These are phyloP conservation scores for Albula goreensis DNA, from an alignment of 2,113 vertebrate species.

Conservation along the genomic window DNA sequence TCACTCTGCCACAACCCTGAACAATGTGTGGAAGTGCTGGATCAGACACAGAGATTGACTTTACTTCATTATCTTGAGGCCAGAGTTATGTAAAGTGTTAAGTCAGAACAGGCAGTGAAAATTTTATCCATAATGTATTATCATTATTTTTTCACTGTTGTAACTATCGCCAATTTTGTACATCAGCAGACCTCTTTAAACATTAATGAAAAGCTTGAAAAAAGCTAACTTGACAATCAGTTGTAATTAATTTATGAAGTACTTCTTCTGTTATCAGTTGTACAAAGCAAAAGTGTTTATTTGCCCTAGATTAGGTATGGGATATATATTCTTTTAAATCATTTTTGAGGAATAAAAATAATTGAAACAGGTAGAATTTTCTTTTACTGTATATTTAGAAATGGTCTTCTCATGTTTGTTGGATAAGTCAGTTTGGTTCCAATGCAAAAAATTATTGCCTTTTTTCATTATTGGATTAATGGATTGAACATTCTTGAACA, in stretches of 20 bases:
- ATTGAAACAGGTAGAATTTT: background rate
- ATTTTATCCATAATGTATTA: constrained; percentile 6
- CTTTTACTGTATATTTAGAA: background rate
- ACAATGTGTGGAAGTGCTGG: background rate
- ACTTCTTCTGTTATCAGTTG: background rate
- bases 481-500: constrained; percentile 12
- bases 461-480: constrained; percentile 22
- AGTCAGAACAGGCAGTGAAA: background rate
- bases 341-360: background rate
- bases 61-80: background rate
- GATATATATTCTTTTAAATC: background rate
- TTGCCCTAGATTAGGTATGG: background rate
- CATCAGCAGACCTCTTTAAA: constrained; percentile 7
- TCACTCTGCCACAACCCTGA: background rate
- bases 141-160: background rate
- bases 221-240: background rate
- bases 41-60: background rate
- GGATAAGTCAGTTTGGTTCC: background rate
- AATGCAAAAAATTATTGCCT: constrained; percentile 4
- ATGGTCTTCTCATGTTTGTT: background rate
- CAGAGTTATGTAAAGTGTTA: background rate
- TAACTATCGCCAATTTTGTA: constrained; percentile 10
- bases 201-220: background rate
- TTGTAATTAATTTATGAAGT: background rate
- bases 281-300: background rate